Evolutionary conservation across 1,140 invertebrate genomes (phyloP).

Genomic region (Eriocheir sinensis): DNA sequence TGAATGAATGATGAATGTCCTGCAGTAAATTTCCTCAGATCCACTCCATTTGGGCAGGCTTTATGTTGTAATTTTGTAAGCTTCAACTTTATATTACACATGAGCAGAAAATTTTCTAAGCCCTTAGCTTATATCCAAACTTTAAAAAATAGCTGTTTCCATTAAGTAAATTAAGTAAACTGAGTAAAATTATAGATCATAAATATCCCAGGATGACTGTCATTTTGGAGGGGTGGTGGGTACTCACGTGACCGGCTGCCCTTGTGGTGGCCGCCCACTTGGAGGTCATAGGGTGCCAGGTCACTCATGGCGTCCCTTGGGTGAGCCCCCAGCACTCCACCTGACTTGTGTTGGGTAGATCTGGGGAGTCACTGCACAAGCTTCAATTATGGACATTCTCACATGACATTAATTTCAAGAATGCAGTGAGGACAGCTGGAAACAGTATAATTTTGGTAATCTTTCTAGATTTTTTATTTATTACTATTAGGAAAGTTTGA

Average conservation of each 20-base stretch:
- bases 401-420: neutral
- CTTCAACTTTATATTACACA: no score
- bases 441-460: neutral
- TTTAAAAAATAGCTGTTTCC: neutral
- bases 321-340: neutral
- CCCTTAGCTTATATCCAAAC: no score
- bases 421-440: neutral
- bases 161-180: neutral
- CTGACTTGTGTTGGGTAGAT: neutral
- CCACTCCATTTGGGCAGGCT: no score
- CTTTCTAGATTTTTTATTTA: neutral
- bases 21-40: no score
- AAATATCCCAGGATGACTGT: neutral
- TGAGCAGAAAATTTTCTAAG: no score
- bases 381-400: neutral
- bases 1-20: no score
- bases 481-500: neutral
- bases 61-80: no score
- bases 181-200: no score
- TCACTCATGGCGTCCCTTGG: conserved; percentile 31
- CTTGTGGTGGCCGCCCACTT: conserved; percentile 64
- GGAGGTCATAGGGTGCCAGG: conserved; percentile 41
- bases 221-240: neutral
- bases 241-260: conserved; percentile 58
- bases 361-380: neutral